phyloP scores from a whole-genome alignment of 2,888 invertebrate species.

The Chalcis sispes region DNA sequence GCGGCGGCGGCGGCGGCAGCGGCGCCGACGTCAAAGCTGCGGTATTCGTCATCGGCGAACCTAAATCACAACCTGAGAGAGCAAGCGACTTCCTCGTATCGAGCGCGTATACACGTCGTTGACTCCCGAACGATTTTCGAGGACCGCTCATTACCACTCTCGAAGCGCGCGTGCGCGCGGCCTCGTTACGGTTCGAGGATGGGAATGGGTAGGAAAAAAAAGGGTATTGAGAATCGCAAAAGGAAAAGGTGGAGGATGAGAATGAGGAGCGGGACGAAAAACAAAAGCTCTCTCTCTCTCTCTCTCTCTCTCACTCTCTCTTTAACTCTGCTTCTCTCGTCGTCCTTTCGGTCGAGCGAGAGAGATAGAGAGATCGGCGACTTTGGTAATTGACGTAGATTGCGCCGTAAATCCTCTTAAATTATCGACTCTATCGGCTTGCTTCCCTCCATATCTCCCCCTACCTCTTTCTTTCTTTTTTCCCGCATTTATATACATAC shows the following conservation, averaged over 20 bases:
- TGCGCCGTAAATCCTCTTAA: slow-evolving; percentile 58
- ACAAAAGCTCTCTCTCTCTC: too few species aligned
- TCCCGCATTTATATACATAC: neutral
- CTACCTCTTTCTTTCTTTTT: slow-evolving; percentile 5
- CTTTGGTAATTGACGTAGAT: slow-evolving; percentile 57
- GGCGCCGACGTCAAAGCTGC: slow-evolving; percentile 40
- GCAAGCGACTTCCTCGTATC: neutral
- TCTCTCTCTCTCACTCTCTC: too few species aligned
- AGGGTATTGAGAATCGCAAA: neutral
- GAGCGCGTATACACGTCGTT: too few species aligned
- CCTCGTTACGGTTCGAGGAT: neutral
- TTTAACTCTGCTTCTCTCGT: too few species aligned
- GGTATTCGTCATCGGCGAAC: slow-evolving; percentile 38
- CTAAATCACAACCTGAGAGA: slow-evolving; percentile 27
- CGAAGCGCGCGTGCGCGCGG: neutral
- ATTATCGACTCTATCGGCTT: slow-evolving; percentile 55
- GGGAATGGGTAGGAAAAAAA: slow-evolving; percentile 1
- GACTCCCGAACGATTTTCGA: slow-evolving; percentile 26
- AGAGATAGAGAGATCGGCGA: slow-evolving; percentile 17
- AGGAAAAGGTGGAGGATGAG: neutral
- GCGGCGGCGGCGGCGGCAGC: neutral
- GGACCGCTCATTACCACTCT: slow-evolving; percentile 41
- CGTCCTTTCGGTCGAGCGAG: slow-evolving; percentile 9
- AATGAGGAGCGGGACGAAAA: neutral
- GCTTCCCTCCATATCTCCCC: slow-evolving; percentile 14